Conservation (phyloP, 1,140 invertebrate genomes). For the Venustaconcha ellipsiformis region DNA sequence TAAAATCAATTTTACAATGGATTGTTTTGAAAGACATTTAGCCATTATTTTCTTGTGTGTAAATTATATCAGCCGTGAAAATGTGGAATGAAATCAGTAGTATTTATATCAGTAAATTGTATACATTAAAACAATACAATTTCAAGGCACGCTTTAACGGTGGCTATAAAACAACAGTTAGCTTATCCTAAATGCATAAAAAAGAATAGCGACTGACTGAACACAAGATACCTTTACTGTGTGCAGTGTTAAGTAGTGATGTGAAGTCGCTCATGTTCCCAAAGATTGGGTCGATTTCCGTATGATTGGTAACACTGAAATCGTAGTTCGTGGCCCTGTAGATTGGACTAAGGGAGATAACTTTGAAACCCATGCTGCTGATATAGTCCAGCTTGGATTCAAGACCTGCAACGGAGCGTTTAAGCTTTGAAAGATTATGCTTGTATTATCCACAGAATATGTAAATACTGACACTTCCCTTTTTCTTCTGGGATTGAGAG, state of each 20-base stretch:
- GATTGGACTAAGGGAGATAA: slow-evolving; percentile 82
- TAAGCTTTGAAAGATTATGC: too few species aligned
- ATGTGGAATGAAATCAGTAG: background rate
- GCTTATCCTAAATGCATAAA: too few species aligned
- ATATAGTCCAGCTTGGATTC: slow-evolving; percentile 74
- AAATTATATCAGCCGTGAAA: background rate
- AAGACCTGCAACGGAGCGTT: slow-evolving; percentile 35
- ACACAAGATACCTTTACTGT: slow-evolving; percentile 53
- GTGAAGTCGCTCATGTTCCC: slow-evolving; percentile 82
- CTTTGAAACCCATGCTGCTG: slow-evolving; percentile 74
- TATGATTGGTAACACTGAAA: slow-evolving; percentile 76
- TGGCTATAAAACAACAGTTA: too few species aligned
- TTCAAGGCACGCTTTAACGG: too few species aligned
- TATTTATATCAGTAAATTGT: background rate
- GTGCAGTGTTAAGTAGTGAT: slow-evolving; percentile 69
- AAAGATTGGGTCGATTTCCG: slow-evolving; percentile 76
- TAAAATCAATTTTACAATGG: too few species aligned
- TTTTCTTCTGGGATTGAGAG: too few species aligned
- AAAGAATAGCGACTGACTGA: too few species aligned
- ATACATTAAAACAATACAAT: background rate
- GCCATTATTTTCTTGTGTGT: too few species aligned
- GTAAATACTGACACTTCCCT: too few species aligned
- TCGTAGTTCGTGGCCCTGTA: slow-evolving; percentile 70
- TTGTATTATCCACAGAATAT: background rate
- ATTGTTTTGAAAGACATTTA: too few species aligned